Evolutionary conservation across 2,113 vertebrate species (phyloP), one percentile per base, ranked within the genome.

Genomic region (Puntigrus tetrazona): DNA sequence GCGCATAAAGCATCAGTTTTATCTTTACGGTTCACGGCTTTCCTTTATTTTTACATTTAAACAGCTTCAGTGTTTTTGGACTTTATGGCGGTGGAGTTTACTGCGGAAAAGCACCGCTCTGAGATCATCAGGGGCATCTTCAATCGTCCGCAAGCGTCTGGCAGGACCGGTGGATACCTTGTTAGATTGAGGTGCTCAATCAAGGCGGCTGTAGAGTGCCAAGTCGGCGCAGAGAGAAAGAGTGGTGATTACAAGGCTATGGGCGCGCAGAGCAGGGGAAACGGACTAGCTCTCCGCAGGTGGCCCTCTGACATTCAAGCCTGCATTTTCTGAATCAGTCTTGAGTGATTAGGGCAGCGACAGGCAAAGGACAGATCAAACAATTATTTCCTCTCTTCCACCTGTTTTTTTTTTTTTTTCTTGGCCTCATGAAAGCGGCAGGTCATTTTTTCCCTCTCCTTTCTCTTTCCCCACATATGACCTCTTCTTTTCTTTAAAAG

Each of bases 151-250:
- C 92, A 89, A 91, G 89, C 90, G 91, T 89, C 89, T 91, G 91
- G 89, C 92, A 93, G 91, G 91, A 92, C 92, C 65, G 65, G 89
- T 91, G 94, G 93, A 95, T 95, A 97, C 96, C 97, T 99, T 97
- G 97, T 98, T 98, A 99, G 97, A 98, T 96, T 97, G 97, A 97
- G 96, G 96, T 96, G 96, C 96, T 98, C 97, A 99, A 98, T 99
- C 97, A 99, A 95, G 96, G 95, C 93, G 94, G 95, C 93, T 94
- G 96, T 95, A 95, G 96, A 96, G 95, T 95, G 94, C 95, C 95
- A 94, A 94, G 95, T 92, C 95, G 95, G 93, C 90, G 95, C 96
- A 95, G 94, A 97, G 96, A 70, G 29, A 82, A 82, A 82, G 80
- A 97, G 97, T 96, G 96, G 96, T 98, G 97, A 99, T 99, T 99